A percentile compares a stretch with the other conserved stretches of the same genome.
These are phyloP conservation scores for Scopus umbretta DNA, from an alignment of 2,113 vertebrate species.

Conservation along the genomic window DNA sequence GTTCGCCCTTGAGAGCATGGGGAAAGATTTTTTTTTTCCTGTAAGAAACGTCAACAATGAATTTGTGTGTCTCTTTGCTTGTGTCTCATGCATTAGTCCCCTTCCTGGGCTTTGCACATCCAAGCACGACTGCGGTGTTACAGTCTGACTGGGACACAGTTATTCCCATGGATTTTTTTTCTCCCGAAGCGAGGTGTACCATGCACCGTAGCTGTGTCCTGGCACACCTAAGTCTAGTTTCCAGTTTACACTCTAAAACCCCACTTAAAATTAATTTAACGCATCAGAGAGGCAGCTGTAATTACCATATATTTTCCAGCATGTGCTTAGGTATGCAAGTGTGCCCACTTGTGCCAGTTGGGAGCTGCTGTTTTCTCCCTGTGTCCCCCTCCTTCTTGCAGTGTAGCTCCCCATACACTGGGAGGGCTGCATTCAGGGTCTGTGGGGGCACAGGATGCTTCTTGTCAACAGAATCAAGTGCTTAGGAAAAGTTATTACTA, in stretches of 20 bases:
- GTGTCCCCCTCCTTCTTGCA: background rate
- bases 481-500: background rate
- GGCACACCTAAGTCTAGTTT: background rate
- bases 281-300: background rate
- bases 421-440: fast-evolving
- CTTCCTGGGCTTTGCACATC: background rate
- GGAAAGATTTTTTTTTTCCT: background rate
- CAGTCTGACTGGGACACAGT: background rate
- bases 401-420: background rate
- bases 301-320: background rate
- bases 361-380: background rate
- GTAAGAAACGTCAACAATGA: background rate
- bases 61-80: background rate
- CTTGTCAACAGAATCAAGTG: background rate
- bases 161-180: background rate
- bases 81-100: background rate
- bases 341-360: background rate
- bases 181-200: background rate
- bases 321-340: background rate
- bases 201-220: background rate
- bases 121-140: background rate
- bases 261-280: background rate
- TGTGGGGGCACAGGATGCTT: background rate
- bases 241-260: background rate
- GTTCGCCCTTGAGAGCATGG: background rate